These are phyloP conservation scores for Actinemys pallida DNA, from an alignment of 2,113 vertebrate species.

Conservation along the genomic window DNA sequence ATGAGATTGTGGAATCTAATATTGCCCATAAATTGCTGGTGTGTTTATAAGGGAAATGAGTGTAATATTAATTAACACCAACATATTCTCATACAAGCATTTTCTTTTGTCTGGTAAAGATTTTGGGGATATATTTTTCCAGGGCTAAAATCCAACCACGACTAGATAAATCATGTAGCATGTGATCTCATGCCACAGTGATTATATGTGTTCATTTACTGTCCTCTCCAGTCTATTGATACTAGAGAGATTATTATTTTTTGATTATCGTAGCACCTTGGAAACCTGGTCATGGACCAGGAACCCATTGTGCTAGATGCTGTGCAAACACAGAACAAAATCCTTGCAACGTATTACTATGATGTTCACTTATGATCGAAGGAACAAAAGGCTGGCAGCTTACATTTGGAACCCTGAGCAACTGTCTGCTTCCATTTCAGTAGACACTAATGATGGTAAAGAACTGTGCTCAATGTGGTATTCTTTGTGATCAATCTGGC, in stretches of 20 bases:
- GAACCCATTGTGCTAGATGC: background rate
- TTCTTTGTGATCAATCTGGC: background rate
- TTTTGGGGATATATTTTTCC: background rate
- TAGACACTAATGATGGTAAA: background rate
- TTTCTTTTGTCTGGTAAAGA: background rate
- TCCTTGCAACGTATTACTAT: background rate
- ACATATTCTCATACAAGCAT: background rate
- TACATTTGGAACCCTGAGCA: background rate
- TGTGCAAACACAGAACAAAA: background rate
- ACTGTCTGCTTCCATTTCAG: background rate
- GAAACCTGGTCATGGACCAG: background rate
- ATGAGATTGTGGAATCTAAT: background rate
- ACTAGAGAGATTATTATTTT: background rate
- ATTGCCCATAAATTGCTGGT: background rate
- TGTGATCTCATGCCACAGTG: background rate
- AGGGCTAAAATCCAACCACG: background rate
- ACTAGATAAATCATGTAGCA: background rate
- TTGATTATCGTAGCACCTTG: background rate
- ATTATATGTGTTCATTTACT: background rate
- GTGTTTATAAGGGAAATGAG: background rate
- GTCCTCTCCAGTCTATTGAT: background rate
- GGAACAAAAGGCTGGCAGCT: background rate
- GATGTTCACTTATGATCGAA: background rate
- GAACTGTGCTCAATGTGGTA: background rate
- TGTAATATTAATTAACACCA: background rate